Base-by-base conservation (phyloP, 2,888 invertebrate genomes). In the Malacosoma neustria region DNA sequence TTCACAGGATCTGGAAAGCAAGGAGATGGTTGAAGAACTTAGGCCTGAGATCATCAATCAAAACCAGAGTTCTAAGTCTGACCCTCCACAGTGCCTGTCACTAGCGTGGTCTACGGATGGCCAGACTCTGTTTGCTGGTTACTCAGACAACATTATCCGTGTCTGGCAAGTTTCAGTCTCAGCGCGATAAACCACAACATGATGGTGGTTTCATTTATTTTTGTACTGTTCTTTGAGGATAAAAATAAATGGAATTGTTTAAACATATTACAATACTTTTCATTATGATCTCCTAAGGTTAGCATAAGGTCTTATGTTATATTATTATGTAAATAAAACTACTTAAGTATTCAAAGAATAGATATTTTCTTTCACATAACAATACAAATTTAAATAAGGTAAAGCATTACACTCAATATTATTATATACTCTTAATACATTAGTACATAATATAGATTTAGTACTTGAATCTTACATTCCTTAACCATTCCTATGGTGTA, bases 41-140 rank as follows among this genome's bases (percentile, higher is more conserved):
- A 92, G 93, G 67, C 97, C 98, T n/a, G 99, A 99, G 69, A 95
- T 98, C 54, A 93, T 97, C 45, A 88, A 90, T 39, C 87, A 87
- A 63, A 87, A 88, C n/a, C 89, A 91, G 62, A 87, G 88, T 13
- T 88, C 91, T 39, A 97, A 97, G 82, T 92, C 95, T 35, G 96
- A 96, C 64, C 96, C 96, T 52, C 98, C 99, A 33, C 95, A 97
- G 75, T 99, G 99, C 84, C 89, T 97, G 53, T 99, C 97, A 3
- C 88, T 99, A 63, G 98, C 99, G 13, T 99, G 99, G 99, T 99
- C 99, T 41, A 95, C 97, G 35, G 99, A 99, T 73, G 99, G 99
- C 48, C 98, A 99, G 82, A 99, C 99, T 33, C 88, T 99, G 60
- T 99, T 98, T 71, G 98, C 98, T 70, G 98, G 99, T 41, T 99